Percentiles rank a stretch among this genome's conserved stretches.
Conservation (phyloP, 2,113 vertebrate species). For the Silurus asotus region DNA sequence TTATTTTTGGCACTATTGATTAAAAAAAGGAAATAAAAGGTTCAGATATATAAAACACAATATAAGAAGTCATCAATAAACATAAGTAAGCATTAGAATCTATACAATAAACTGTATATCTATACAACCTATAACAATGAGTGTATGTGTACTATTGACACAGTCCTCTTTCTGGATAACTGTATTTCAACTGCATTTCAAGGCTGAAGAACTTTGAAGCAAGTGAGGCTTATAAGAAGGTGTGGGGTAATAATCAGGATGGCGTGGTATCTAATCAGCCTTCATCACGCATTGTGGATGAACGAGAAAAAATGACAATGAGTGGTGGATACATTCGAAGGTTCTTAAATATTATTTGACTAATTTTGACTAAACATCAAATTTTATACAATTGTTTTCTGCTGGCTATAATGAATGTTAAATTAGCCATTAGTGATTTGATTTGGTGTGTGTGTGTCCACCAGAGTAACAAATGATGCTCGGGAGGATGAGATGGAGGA, state of each 20-base stretch:
- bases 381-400: background rate
- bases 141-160: background rate
- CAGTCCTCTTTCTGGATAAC: too few species aligned
- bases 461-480: slow-evolving; percentile 75
- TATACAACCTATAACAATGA: background rate
- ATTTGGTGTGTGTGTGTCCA: background rate
- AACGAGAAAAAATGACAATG: slow-evolving; percentile 80
- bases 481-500: slow-evolving; percentile 83
- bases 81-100: background rate
- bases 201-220: slow-evolving; percentile 77
- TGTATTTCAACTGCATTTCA: background rate
- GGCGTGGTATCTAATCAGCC: slow-evolving; percentile 77
- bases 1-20: background rate
- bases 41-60: background rate
- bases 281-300: slow-evolving; percentile 72
- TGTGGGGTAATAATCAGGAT: slow-evolving; percentile 74
- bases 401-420: background rate
- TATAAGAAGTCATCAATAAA: background rate
- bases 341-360: slow-evolving; percentile 58
- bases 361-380: background rate
- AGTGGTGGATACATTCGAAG: slow-evolving; percentile 77
- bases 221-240: slow-evolving; percentile 71
- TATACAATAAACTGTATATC: background rate
- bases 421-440: background rate
- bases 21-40: background rate